Base-by-base conservation (phyloP, 2,113 vertebrate species). In the Leuciscus idus region DNA sequence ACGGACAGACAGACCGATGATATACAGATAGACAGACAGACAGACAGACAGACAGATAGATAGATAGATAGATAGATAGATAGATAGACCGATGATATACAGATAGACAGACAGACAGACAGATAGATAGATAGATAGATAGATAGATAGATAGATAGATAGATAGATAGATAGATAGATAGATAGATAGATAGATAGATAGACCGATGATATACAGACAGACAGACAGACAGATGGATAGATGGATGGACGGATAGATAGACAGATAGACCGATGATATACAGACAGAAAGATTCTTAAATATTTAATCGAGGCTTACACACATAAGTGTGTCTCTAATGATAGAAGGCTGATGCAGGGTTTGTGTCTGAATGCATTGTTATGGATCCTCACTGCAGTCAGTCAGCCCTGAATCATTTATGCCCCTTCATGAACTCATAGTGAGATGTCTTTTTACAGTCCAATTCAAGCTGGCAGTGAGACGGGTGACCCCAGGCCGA, bases 351-450 rank as follows among this genome's bases (percentile, higher is more conserved):
- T 23, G 83, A 78, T 83, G n/a, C 73, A 46, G 50, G 66, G 50
- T 68, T 33, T 70, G 77, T 84, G 30, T 82, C 39, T 36, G 64
- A 78, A 39, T 86, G 77, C 19, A 87, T 83, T 89, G 83, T 83
- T 87, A 76, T 79, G 43, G 61, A 74, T 87, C 85, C 73, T 89
- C 85, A 84, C 83, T 81, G 84, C 91, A 82, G 91, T 90, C 89
- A 28, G 89, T 84, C 85, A 79, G 87, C 79, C 81, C 80, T 89
- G 90, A 87, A 88, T 93, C 87, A 86, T 93, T 93, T 89, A 91
- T 92, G 91, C 88, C 89, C 91, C 92, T 93, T 93, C 92, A 90
- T 94, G 93, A 94, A 91, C 90, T 92, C 86, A 84, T 46, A 89
- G 90, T 88, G 89, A 84, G 87, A 90, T 86, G 89, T 83, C 88